A percentile compares a stretch with the other conserved stretches of the same genome.
Conservation (phyloP, 2,888 invertebrate genomes). For the Morpho achilles region DNA sequence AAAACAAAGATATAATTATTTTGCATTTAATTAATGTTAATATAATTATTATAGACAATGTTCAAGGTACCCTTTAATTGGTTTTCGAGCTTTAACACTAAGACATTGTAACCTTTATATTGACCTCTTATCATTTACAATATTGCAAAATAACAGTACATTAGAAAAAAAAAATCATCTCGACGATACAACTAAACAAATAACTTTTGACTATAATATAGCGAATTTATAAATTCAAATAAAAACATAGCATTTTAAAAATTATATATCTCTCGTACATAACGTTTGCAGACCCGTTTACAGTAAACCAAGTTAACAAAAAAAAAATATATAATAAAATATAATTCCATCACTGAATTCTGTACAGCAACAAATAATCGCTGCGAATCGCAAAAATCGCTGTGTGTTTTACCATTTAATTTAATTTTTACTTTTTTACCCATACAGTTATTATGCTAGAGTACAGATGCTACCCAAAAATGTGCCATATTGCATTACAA, state of each 20-base stretch:
- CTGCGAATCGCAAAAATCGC: too few relatives aligned
- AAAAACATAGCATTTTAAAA: constrained; percentile 62
- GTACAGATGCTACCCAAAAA: too few relatives aligned
- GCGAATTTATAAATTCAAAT: constrained; percentile 69
- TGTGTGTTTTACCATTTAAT: too few relatives aligned
- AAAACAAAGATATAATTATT: constrained; percentile 38
- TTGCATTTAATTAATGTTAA: constrained; percentile 79
- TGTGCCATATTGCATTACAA: too few relatives aligned
- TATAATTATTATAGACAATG: constrained; percentile 76
- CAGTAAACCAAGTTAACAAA: constrained; percentile 74
- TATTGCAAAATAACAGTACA: constrained; percentile 74
- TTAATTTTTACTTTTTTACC: too few relatives aligned
- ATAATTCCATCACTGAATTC: constrained; percentile 59
- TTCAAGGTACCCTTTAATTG: constrained; percentile 79
- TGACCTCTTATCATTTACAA: constrained; percentile 64
- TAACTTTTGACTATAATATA: constrained; percentile 75
- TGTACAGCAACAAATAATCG: constrained; percentile 47
- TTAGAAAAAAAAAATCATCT: constrained; percentile 53
- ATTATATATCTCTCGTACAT: constrained; percentile 61
- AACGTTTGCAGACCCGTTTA: constrained; percentile 74
- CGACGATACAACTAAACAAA: constrained; percentile 62
- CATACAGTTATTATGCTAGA: too few relatives aligned
- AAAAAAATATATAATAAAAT: constrained; percentile 53
- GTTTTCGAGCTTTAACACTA: constrained; percentile 75
- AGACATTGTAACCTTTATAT: constrained; percentile 69